A percentile compares a stretch with the other conserved stretches of the same genome.
Evolutionary conservation across 2,113 vertebrate genomes (phyloP).

Genomic region (Perca fluviatilis): DNA sequence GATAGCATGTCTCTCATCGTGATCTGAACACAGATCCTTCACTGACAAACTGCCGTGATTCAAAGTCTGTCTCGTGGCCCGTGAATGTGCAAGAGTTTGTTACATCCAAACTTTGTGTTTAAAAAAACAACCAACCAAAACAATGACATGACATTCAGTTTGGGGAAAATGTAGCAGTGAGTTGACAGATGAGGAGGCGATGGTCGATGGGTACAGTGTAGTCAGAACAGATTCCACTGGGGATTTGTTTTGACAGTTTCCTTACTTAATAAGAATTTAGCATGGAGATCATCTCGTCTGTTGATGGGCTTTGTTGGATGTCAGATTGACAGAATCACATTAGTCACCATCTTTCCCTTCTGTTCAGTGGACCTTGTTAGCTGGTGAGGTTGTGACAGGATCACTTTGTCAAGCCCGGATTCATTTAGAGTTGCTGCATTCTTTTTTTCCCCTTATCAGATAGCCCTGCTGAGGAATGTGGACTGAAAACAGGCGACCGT

Average conservation of each 20-base stretch:
- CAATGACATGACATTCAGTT: neutral
- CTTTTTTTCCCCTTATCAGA: conserved; percentile 80
- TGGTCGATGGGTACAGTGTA: conserved; percentile 21
- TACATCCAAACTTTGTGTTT: neutral
- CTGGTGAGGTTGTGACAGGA: conserved; percentile 7
- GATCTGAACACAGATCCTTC: conserved; percentile 56
- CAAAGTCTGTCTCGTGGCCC: neutral
- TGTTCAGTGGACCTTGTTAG: conserved; percentile 59
- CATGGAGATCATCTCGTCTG: conserved; percentile 32
- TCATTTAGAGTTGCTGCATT: conserved; percentile 34
- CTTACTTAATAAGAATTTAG: conserved; percentile 61
- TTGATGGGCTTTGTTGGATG: conserved; percentile 52
- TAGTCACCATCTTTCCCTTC: conserved; percentile 53
- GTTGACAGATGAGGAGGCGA: conserved; percentile 63
- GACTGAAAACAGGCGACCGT: conserved; percentile 93
- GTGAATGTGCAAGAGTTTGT: conserved; percentile 15
- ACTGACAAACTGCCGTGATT: neutral
- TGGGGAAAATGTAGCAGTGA: conserved; percentile 1
- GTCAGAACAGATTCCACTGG: conserved; percentile 41
- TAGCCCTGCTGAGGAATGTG: conserved; percentile 95
- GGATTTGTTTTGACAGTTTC: conserved; percentile 68
- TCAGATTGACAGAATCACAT: conserved; percentile 61
- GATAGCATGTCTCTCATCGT: conserved; percentile 73
- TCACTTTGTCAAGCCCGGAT: neutral
- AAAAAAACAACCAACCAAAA: neutral